Evolutionary conservation across 2,888 invertebrate species (phyloP).

Genomic region (Polyommatus icarus): DNA sequence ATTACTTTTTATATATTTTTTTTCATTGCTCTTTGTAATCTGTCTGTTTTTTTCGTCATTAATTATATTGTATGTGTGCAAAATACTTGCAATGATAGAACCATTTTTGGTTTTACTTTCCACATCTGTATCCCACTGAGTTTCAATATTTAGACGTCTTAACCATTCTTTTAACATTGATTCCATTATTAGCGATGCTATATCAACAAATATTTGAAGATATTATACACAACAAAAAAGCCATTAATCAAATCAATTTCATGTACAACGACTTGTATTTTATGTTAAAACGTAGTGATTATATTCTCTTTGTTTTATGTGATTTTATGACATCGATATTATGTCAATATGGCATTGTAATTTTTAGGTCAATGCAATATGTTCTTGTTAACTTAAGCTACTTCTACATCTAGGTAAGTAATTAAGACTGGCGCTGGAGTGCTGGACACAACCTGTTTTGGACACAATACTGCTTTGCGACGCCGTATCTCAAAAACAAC

Average conservation of each 20-base stretch:
- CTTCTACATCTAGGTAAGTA: too few species aligned
- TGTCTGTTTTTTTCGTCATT: constrained; percentile 75
- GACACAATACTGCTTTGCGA: too few species aligned
- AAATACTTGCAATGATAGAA: constrained; percentile 75
- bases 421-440: too few species aligned
- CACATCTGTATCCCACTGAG: constrained; percentile 78
- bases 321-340: too few species aligned
- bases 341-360: too few species aligned
- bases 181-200: constrained; percentile 62
- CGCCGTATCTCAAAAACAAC: too few species aligned
- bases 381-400: too few species aligned
- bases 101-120: constrained; percentile 81
- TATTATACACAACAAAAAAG: not conserved
- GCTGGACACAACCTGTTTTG: too few species aligned
- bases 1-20: constrained; percentile 71
- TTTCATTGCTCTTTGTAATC: constrained; percentile 63
- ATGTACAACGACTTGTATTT: too few species aligned
- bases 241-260: not conserved
- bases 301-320: too few species aligned
- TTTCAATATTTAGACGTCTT: constrained; percentile 74
- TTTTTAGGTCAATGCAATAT: too few species aligned
- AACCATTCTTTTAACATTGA: constrained; percentile 83
- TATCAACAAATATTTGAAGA: not conserved
- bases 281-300: too few species aligned
- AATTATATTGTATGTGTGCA: constrained; percentile 81